Evolutionary conservation across 2,797 vertebrate genomes (phyloP).

Genomic region (Poecile montanus): DNA sequence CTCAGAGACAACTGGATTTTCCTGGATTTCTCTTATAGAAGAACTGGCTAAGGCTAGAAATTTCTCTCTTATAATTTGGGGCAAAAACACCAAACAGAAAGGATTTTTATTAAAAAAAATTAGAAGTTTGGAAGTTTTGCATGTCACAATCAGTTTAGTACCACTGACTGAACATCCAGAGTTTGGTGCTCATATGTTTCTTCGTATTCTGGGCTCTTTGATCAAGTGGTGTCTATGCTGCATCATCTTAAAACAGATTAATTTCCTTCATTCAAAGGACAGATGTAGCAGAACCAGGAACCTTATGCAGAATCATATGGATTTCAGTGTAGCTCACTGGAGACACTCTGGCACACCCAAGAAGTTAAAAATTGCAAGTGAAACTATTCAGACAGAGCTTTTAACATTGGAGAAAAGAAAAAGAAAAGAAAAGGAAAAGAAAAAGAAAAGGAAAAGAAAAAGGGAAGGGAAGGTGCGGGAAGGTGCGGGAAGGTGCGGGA

Average conservation of each 20-base stretch:
- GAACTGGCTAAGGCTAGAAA: not conserved
- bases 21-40: not conserved
- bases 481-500: too few species aligned
- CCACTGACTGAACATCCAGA: not conserved
- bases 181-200: not conserved
- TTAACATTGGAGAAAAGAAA: not conserved
- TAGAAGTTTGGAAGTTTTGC: not conserved
- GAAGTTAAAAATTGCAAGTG: not conserved
- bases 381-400: not conserved
- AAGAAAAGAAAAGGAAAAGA: not conserved
- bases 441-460: too few species aligned
- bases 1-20: not conserved
- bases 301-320: not conserved
- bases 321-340: not conserved
- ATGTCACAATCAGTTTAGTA: not conserved
- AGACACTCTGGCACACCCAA: not conserved
- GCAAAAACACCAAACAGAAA: not conserved
- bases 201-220: not conserved
- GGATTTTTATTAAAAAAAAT: accelerated
- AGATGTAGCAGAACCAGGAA: constrained; percentile 2
- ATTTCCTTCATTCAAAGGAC: too few species aligned
- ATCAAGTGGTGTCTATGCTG: not conserved
- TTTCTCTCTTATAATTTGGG: not conserved
- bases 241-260: not conserved
- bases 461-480: too few species aligned